Conservation (phyloP, 2,113 vertebrate genomes). For the Gallinago undulata region DNA sequence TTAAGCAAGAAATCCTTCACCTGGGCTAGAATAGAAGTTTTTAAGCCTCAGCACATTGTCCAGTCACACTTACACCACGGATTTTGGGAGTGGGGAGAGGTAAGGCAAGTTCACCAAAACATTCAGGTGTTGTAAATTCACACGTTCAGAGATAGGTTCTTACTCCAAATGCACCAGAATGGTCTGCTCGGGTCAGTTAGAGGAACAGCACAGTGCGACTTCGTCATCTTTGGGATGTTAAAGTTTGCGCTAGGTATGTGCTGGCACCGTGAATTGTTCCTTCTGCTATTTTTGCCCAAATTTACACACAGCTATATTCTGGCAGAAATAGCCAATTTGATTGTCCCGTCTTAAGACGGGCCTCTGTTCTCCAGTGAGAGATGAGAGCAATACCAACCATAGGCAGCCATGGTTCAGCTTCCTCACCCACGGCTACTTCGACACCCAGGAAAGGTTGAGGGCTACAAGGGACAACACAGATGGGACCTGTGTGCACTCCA, state of each 20-base stretch:
- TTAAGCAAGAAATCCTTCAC: not conserved
- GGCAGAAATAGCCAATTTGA: not conserved
- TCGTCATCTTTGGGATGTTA: not conserved
- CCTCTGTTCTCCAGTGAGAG: not conserved
- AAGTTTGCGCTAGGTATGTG: not conserved
- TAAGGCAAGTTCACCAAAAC: not conserved
- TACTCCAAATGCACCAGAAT: not conserved
- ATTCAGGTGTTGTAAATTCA: rapidly evolving
- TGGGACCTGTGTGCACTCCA: not conserved
- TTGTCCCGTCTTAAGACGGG: not conserved
- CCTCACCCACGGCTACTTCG: not conserved
- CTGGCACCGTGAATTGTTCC: not conserved
- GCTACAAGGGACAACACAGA: not conserved
- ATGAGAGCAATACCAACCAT: not conserved
- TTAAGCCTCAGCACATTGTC: not conserved
- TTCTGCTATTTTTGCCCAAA: not conserved
- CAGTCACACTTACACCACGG: not conserved
- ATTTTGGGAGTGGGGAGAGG: not conserved
- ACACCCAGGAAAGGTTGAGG: not conserved
- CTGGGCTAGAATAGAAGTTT: not conserved
- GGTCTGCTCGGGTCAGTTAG: not conserved
- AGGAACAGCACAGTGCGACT: not conserved
- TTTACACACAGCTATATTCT: not conserved
- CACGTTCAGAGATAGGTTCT: not conserved
- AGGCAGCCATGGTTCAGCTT: not conserved